Conservation (phyloP, 2,888 invertebrate species). For the Drosophila subsilvestris region DNA sequence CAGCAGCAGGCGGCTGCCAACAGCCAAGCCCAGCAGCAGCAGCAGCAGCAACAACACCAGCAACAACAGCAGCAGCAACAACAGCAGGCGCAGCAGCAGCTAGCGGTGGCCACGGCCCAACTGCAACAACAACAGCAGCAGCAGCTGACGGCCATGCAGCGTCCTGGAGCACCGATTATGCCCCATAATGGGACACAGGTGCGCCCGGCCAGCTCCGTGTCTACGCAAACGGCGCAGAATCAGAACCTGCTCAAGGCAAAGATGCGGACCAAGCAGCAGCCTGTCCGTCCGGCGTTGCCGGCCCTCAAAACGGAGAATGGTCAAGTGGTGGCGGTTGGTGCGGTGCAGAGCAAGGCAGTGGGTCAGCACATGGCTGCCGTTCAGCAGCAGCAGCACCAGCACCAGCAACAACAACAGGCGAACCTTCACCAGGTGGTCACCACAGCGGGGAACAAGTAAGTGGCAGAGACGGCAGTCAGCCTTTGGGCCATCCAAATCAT, state of each 20-base stretch:
- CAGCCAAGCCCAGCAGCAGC: constrained; percentile 58
- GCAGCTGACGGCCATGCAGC: constrained; percentile 67
- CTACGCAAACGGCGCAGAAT: constrained; percentile 90
- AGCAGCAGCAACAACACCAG: constrained; percentile 50
- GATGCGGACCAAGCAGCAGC: constrained; percentile 89
- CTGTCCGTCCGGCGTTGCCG: constrained; percentile 88
- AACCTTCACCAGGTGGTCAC: constrained; percentile 85
- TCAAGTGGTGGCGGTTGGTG: constrained; percentile 85
- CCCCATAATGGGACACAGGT: constrained; percentile 87
- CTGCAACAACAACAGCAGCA: constrained; percentile 62
- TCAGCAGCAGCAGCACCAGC: constrained; percentile 60
- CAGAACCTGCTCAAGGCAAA: constrained; percentile 84
- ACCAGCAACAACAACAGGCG: constrained; percentile 65
- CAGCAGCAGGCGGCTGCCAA: constrained; percentile 58
- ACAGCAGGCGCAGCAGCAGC: constrained; percentile 58
- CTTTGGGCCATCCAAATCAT: not conserved
- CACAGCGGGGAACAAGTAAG: constrained; percentile 85
- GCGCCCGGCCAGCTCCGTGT: constrained; percentile 92
- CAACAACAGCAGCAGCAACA: constrained; percentile 55
- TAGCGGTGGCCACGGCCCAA: constrained; percentile 59
- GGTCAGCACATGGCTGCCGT: constrained; percentile 73
- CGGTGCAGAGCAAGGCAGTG: constrained; percentile 63
- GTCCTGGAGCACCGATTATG: constrained; percentile 85
- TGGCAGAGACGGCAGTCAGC: constrained; percentile 15
- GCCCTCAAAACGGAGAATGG: constrained; percentile 87